Evolutionary conservation across 2,888 invertebrate genomes (phyloP), one percentile per base, ranked within the genome.

Genomic region (Leucophenga maculata): DNA sequence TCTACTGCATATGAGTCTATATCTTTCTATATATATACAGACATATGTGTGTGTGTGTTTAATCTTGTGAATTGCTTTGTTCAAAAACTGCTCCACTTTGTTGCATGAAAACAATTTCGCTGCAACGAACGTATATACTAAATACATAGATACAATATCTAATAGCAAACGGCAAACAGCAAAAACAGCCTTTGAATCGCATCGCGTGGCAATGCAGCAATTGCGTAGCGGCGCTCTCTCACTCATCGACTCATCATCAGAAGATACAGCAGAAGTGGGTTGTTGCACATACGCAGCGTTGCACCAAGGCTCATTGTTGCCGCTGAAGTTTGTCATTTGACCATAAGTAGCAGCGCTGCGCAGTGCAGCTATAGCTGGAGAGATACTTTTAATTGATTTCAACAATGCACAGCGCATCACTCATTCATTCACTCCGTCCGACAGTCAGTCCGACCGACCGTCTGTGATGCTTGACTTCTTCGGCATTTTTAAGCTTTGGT

Each of bases 81-180:
- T 80, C 80, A 79, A 85, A 83, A 82, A 84, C 83, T 84, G 83
- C 83, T 84, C 83, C 78, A 83, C 84, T 84, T 83, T 82, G 82
- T 55, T 55, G 32, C 82, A 81, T 82, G 79, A 80, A 82, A 82
- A 80, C 82, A 78, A 83, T 81, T 81, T 81, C 82, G 84, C 82
- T 77, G 44, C 68, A 68, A 26, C 52, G 60, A 32, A 69, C 18
- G 39, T 39, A 39, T 39, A 8, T 39, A 39, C 46, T 22, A 55
- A 2, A 39, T 8, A 39, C 4, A 32, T 18, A 39, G 39, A 44
- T 44, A 62, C 18, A 26, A 26, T 26, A 26, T 26, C 46, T 3
- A 14, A 46, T 46, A n/a, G 6, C 14, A 13, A 46, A 46, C 46
- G n/a, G n/a, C n/a, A n/a, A 46, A 13, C 46, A n/a, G 6, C 46